phyloP scores from a whole-genome alignment of 2,888 invertebrate genomes.

The Ferrisia virgata region DNA sequence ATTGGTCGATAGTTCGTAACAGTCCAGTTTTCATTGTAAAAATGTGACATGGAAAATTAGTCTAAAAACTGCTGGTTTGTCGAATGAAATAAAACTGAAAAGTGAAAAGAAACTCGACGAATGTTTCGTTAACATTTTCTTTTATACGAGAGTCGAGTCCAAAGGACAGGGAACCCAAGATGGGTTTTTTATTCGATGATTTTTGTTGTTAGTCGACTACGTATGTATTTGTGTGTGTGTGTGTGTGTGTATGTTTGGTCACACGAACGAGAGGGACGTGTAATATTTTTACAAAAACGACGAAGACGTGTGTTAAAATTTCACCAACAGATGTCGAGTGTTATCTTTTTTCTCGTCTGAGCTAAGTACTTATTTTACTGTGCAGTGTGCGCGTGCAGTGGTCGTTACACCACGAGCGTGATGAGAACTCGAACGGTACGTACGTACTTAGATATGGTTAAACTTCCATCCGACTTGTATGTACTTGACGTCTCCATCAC shows the following conservation, averaged over 20 bases:
- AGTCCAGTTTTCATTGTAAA: too few species aligned
- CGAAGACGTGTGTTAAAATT: not conserved
- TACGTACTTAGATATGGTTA: too few species aligned
- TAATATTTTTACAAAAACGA: not conserved
- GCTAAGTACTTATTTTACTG: not conserved
- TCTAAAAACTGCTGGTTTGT: not conserved
- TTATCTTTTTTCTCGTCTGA: not conserved
- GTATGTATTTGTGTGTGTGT: too few species aligned
- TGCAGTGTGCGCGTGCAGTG: not conserved
- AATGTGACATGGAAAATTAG: too few species aligned
- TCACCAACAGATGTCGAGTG: not conserved
- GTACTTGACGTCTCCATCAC: not conserved
- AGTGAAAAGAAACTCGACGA: not conserved
- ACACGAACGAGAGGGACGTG: not conserved
- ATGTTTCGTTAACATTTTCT: not conserved
- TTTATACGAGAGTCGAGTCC: not conserved
- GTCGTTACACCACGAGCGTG: too few species aligned
- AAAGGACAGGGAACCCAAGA: not conserved
- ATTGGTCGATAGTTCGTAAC: too few species aligned
- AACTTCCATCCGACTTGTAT: too few species aligned
- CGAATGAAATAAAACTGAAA: not conserved
- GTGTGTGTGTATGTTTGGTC: not conserved
- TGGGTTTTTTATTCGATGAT: not conserved
- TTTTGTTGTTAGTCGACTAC: too few species aligned
- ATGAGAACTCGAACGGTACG: too few species aligned